Conservation (phyloP, 2,113 vertebrate species). For the Cnemophilus loriae region DNA sequence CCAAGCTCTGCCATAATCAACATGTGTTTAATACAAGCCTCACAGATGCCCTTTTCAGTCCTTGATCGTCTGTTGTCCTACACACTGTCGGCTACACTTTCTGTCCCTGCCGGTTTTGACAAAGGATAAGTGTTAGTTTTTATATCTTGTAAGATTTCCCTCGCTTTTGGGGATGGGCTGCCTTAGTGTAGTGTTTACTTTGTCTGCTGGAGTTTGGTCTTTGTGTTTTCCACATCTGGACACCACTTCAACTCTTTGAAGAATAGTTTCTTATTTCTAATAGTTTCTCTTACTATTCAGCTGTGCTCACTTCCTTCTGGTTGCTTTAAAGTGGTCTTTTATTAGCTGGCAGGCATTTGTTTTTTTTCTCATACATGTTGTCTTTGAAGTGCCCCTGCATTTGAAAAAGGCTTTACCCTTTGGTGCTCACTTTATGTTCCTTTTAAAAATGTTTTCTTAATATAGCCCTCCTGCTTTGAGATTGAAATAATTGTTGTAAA, state of each 20-base stretch:
- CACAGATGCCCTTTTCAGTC: background rate
- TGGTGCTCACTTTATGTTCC: background rate
- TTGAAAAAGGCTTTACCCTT: background rate
- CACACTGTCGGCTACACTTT: background rate
- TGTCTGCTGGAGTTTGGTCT: background rate
- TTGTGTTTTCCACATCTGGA: background rate
- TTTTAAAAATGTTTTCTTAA: background rate
- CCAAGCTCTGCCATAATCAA: background rate
- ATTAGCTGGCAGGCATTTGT: background rate
- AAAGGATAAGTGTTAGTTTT: background rate
- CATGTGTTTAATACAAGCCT: background rate
- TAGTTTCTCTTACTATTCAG: background rate
- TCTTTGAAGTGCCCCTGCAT: background rate
- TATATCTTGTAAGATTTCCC: background rate
- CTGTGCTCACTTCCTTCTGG: background rate
- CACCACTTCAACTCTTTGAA: background rate
- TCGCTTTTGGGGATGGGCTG: fast-evolving
- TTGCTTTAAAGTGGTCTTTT: background rate
- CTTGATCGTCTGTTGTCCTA: background rate
- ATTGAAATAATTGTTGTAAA: background rate
- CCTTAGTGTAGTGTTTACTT: background rate
- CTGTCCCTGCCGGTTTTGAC: background rate
- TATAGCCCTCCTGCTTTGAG: background rate
- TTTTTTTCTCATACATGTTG: background rate
- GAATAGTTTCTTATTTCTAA: background rate